Conservation (phyloP, 1,140 invertebrate genomes). For the Drosophila elegans region DNA sequence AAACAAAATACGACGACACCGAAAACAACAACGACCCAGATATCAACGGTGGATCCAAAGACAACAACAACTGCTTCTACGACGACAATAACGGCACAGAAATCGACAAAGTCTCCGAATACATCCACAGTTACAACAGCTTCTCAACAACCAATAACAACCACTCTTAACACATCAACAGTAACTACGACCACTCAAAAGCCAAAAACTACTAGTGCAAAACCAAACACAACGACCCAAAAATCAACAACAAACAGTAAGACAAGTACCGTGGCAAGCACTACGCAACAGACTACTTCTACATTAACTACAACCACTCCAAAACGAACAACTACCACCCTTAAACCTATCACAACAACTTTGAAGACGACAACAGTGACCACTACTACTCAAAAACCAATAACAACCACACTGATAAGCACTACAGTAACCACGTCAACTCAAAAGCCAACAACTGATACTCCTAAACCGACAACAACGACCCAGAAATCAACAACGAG, state of each 20-base stretch:
- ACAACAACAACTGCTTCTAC: slow-evolving; percentile 6
- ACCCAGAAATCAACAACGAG: not conserved
- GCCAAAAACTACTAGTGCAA: not conserved
- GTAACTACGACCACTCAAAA: not conserved
- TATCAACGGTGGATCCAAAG: not conserved
- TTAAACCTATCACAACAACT: slow-evolving; percentile 9
- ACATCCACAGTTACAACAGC: slow-evolving; percentile 2
- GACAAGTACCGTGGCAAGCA: not conserved
- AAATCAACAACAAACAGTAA: not conserved
- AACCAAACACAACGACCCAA: not conserved
- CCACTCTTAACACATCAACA: slow-evolving; percentile 1
- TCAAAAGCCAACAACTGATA: slow-evolving; percentile 8
- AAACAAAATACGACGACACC: slow-evolving; percentile 17
- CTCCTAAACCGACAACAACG: slow-evolving; percentile 3
- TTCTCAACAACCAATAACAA: not conserved
- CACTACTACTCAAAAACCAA: not conserved
- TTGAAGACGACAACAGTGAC: not conserved
- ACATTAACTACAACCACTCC: not conserved
- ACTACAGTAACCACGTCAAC: not conserved
- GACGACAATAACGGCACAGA: not conserved
- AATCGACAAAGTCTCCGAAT: not conserved
- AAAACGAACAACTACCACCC: not conserved
- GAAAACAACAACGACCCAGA: not conserved
- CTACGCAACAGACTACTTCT: not conserved
- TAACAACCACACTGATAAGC: not conserved